Evolutionary conservation across 1,140 invertebrate genomes (phyloP).

Genomic region (Maconellicoccus hirsutus): DNA sequence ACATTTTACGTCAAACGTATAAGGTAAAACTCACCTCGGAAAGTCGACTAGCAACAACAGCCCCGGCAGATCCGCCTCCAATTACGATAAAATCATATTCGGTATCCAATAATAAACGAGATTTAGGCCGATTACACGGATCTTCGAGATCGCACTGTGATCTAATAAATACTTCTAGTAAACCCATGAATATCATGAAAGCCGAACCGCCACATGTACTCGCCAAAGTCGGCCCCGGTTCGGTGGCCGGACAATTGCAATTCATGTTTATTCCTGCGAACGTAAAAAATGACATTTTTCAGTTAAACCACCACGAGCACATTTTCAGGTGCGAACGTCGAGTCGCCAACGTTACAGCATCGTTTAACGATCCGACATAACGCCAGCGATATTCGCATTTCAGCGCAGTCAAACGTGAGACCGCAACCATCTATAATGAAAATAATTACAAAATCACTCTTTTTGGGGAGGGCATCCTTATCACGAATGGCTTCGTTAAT

Average conservation of each 20-base stretch:
- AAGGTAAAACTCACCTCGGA: conserved; percentile 37
- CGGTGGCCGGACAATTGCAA: conserved; percentile 60
- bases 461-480: conserved; percentile 21
- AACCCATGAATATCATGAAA: conserved; percentile 77
- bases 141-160: conserved; percentile 75
- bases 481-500: conserved; percentile 10
- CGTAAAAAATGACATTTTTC: background rate
- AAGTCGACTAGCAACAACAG: conserved; percentile 57
- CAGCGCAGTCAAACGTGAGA: background rate
- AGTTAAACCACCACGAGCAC: background rate
- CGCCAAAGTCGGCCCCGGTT: conserved; percentile 63
- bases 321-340: too few relatives aligned
- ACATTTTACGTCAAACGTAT: conserved; percentile 38
- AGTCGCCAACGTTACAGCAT: background rate
- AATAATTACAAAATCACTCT: conserved; percentile 15
- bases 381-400: background rate
- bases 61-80: conserved; percentile 72
- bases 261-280: conserved; percentile 25
- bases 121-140: conserved; percentile 57
- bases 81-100: conserved; percentile 78
- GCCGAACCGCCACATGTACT: conserved; percentile 65
- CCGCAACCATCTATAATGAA: conserved; percentile 1
- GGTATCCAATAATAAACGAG: conserved; percentile 43
- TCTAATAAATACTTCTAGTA: conserved; percentile 66
- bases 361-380: background rate